Conservation (phyloP, 2,797 vertebrate genomes). For the Cetoscarus ocellatus region DNA sequence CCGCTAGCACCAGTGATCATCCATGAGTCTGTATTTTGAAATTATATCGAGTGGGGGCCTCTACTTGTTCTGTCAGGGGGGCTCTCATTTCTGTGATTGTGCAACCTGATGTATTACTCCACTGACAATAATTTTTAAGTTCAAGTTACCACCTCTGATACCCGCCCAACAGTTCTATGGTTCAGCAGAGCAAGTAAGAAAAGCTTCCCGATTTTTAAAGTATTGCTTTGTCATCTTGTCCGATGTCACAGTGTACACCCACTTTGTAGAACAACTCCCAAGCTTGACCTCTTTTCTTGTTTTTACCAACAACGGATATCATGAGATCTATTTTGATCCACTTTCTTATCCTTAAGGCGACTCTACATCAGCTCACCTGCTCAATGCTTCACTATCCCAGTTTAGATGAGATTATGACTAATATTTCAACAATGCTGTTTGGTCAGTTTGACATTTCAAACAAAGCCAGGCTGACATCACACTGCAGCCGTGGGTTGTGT, state of each 20-base stretch:
- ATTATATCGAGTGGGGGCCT: too few relatives aligned
- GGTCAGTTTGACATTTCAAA: constrained; percentile 7
- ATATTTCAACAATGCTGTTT: constrained; percentile 33
- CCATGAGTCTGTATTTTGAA: too few relatives aligned
- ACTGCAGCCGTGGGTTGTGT: not conserved
- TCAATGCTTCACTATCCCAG: constrained; percentile 3
- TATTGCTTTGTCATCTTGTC: not conserved
- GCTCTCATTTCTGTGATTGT: too few relatives aligned
- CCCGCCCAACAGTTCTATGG: not conserved
- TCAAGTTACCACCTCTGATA: not conserved
- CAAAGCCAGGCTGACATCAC: not conserved
- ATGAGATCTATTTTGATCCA: not conserved
- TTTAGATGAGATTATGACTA: constrained; percentile 36
- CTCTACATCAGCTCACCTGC: constrained; percentile 1
- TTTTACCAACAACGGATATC: too few relatives aligned
- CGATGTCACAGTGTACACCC: too few relatives aligned
- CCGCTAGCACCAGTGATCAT: too few relatives aligned
- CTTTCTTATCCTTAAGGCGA: not conserved
- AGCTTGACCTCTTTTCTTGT: too few relatives aligned
- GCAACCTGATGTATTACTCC: too few relatives aligned
- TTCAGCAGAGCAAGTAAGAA: not conserved
- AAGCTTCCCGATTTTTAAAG: not conserved
- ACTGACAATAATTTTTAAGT: too few relatives aligned
- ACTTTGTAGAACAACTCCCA: too few relatives aligned
- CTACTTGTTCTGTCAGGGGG: too few relatives aligned